Evolutionary conservation across 2,113 vertebrate species (phyloP).

Genomic region (Anoura caudifer): DNA sequence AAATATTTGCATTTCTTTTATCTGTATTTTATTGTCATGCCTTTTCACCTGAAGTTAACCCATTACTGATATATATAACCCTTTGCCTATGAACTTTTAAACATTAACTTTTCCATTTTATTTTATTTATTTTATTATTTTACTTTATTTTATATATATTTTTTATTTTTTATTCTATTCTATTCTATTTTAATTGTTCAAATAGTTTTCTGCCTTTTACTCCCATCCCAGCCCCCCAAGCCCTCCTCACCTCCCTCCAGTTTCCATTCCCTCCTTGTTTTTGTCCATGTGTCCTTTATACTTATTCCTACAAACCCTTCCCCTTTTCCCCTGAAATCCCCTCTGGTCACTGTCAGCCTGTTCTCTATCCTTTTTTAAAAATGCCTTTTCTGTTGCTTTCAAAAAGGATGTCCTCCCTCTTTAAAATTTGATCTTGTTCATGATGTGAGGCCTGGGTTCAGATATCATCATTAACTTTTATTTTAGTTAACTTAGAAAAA

Average conservation of each 20-base stretch:
- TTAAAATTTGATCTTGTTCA: neutral
- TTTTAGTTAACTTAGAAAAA: neutral
- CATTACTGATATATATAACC: neutral
- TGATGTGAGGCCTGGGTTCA: neutral
- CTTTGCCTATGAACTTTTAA: neutral
- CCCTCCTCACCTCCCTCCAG: too few species aligned
- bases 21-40: neutral
- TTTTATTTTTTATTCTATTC: too few species aligned
- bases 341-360: too few species aligned
- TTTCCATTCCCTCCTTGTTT: too few species aligned
- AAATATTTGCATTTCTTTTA: neutral
- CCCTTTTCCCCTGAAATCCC: too few species aligned
- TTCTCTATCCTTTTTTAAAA: neutral
- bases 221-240: too few species aligned
- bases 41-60: neutral
- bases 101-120: neutral
- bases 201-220: too few species aligned
- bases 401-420: neutral
- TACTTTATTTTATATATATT: too few species aligned
- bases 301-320: too few species aligned
- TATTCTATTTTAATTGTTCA: too few species aligned
- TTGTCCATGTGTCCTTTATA: too few species aligned
- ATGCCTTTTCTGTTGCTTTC: neutral
- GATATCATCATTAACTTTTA: neutral
- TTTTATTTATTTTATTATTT: too few species aligned